Base-by-base conservation (phyloP, 2,113 vertebrate species). In the Microcebus murinus region DNA sequence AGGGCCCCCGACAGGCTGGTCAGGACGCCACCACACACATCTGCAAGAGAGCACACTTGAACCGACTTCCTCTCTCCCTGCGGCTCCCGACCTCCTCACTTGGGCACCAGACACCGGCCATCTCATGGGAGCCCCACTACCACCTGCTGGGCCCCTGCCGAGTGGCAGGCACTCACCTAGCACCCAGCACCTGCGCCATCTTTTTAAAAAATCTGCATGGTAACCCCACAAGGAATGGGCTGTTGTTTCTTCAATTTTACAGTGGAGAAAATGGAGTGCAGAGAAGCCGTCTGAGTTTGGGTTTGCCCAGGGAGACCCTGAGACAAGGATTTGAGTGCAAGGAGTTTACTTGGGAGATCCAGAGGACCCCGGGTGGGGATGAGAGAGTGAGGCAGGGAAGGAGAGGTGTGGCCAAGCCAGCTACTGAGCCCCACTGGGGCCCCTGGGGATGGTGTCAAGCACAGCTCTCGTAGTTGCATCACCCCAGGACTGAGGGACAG, bases 1-100 rank as follows among this genome's bases (percentile, higher is more conserved):
- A 99, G 99, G n/a, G 99, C 98, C 25, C 99, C 99, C 0, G 99
- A 99, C 1, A 99, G 99, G 20, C 99, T 99, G 0, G 99, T 99
- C 95, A 99, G 98, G 74, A 99, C 99, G 1, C 99, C 99, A 0
- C 99, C 99, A 0, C 99, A 99, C 96, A 99, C 98, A 23, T 99
- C 99, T 99, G 98, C 59, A 98, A 98, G 77, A 57, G 21, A 97
- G 18, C 14, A 92, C 50, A 12, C 57, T 27, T n/a, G 8, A 90
- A 31, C 21, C 50, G 65, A 76, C 0, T 81, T 48, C 23, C 31
- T 73, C 20, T 42, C 52, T 76, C 67, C 61, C 39, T 0, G 0
- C 1, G 5, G 3, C 27, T 70, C 65, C 71, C 0, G 3, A 1
- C 4, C 8, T 4, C 65, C 65, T 74, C 31, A 42, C 89, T 63